Evolutionary conservation across 2,113 vertebrate genomes (phyloP).

Genomic region (Hypomesus transpacificus): DNA sequence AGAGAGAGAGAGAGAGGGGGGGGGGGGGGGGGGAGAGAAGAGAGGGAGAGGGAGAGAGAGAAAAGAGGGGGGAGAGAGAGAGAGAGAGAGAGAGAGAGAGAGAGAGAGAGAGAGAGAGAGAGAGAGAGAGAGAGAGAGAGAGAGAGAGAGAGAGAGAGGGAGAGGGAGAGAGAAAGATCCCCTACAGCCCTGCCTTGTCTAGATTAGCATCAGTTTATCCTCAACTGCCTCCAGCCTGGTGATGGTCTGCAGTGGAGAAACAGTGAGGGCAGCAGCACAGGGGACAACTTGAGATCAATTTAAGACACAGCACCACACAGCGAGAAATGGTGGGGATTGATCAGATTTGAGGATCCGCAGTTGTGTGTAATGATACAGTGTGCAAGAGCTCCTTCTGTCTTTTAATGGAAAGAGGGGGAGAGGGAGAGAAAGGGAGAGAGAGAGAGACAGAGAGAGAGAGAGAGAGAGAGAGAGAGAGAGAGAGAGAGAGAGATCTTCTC

Average conservation of each 20-base stretch:
- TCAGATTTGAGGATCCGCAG: conserved; percentile 4
- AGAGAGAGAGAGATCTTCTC: background rate
- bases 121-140: conserved; percentile 4
- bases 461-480: no score
- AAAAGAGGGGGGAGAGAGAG: background rate
- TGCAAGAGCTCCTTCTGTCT: conserved; percentile 8
- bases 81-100: background rate
- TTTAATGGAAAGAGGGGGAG: background rate
- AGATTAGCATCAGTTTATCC: conserved; percentile 46
- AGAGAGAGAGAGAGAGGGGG: conserved; percentile 5
- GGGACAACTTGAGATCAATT: conserved; percentile 39
- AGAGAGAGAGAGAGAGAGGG: conserved; percentile 2
- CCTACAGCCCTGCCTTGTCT: conserved; percentile 12
- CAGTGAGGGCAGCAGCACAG: conserved; percentile 41
- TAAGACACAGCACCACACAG: conserved; percentile 7
- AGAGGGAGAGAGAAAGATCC: conserved; percentile 6
- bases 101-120: background rate
- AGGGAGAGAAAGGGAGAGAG: no score
- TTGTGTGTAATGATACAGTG: conserved; percentile 12
- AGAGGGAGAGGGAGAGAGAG: conserved; percentile 19
- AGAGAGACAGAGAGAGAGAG: background rate
- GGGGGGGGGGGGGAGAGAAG: conserved; percentile 9
- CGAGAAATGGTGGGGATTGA: conserved; percentile 24
- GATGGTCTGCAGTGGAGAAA: conserved; percentile 44
- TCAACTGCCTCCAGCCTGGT: conserved; percentile 31